Base-by-base conservation (phyloP, 2,888 invertebrate genomes). In the Trissoscelio sp. region DNA sequence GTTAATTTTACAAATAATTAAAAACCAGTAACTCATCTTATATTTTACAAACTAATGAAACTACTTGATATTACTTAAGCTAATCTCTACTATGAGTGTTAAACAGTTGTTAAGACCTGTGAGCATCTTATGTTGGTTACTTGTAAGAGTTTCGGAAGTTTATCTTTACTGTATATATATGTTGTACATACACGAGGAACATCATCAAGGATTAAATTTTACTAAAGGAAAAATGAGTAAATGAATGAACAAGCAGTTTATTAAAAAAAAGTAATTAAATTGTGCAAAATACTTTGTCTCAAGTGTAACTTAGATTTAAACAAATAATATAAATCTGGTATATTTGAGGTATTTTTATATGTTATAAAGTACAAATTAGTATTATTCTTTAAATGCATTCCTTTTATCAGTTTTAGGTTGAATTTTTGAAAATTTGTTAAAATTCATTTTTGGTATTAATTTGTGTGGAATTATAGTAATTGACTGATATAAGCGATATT, bases 21-120 rank as follows among this genome's bases (percentile, higher is more conserved):
- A 4, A 20, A 14, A 42, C 9, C 42, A 12, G 42, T 1, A n/a
- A 46, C 18, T 46, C 46, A n/a, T 48, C 28, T 12, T 51, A 51
- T 51, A 51, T 18, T 55, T 34, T 4, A 55, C 14, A 14, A 14
- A 58, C 12, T 58, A 22, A 24, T 22, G 58, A 58, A 58, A 24
- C 42, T 58, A 42, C 42, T 42, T 58, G 39, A 39, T 42, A 58
- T 58, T 58, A 42, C 42, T 58, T 22, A 58, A 58, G 42, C 14
- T 58, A 58, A 58, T 58, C 39, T 58, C 3, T 18, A 9, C 42
- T 39, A 42, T 58, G 24, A 42, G 42, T 14, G 24, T 42, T 42
- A 60, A 60, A 60, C 58, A 60, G 58, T 60, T 57, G 57, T 39
- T 42, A 9, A 42, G 58, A 24, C 28, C 42, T 60, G 14, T 24